Evolutionary conservation across 2,797 vertebrate genomes (phyloP).

Genomic region (Hypotaenidia okinawae): DNA sequence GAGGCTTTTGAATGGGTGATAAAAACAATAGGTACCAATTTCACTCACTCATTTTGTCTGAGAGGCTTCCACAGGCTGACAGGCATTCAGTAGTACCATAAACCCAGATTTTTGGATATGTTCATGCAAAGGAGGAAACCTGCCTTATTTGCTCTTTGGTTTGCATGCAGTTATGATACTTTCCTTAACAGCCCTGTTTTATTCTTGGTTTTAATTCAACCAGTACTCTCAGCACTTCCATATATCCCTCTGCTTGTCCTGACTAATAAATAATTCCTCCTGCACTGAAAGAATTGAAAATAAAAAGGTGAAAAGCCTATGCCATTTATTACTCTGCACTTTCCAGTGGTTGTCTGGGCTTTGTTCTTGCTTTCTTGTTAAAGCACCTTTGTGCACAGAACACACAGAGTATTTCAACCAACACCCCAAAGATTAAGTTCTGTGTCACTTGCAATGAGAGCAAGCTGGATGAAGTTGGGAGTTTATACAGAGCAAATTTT

Average conservation of each 20-base stretch:
- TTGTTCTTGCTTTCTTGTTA: background rate
- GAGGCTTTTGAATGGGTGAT: background rate
- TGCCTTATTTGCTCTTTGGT: background rate
- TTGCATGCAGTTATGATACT: background rate
- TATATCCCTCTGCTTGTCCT: background rate
- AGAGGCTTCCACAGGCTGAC: background rate
- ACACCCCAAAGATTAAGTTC: background rate
- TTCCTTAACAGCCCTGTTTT: background rate
- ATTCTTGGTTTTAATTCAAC: background rate
- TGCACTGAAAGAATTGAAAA: background rate
- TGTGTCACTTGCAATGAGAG: background rate
- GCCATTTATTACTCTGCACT: background rate
- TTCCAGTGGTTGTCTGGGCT: background rate
- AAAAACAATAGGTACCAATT: rapidly evolving
- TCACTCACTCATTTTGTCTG: background rate
- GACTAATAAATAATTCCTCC: background rate
- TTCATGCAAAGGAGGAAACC: background rate
- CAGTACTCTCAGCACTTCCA: background rate
- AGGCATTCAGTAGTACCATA: background rate
- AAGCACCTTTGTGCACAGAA: background rate
- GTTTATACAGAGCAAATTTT: background rate
- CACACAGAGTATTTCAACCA: background rate
- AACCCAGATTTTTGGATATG: background rate
- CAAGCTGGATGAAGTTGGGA: background rate
- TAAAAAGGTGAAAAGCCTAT: background rate